phyloP scores from a whole-genome alignment of 2,113 vertebrate species.

The Delphinus delphis region DNA sequence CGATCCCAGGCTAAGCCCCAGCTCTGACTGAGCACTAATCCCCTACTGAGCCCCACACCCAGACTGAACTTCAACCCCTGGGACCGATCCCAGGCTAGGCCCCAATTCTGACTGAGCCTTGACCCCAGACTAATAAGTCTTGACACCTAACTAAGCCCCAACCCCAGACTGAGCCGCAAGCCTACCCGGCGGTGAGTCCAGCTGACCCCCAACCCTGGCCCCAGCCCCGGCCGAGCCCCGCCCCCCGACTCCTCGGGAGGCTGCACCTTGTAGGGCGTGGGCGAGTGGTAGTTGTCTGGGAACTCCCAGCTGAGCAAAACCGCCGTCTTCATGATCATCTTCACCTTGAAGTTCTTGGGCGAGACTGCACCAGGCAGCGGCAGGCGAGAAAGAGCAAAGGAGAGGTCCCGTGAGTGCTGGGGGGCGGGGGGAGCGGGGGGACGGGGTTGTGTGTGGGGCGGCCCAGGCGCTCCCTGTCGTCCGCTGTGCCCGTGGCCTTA shows the following conservation, averaged over 20 bases:
- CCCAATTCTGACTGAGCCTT: background rate
- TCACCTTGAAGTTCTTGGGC: conserved; percentile 98
- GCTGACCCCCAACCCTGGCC: background rate
- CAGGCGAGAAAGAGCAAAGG: conserved; percentile 49
- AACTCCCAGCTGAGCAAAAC: conserved; percentile 97
- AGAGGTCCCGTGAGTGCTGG: background rate
- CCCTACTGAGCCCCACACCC: background rate
- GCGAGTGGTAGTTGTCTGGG: conserved; percentile 90
- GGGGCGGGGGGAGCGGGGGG: rapidly evolving
- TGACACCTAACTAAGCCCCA: too few relatives aligned
- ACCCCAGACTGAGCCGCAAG: background rate
- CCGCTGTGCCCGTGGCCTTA: conserved; percentile 59
- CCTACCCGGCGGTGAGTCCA: too few relatives aligned
- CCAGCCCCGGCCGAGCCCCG: background rate
- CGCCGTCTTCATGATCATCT: conserved; percentile 95
- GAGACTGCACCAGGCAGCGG: conserved; percentile 87
- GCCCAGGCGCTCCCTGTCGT: conserved; percentile 69
- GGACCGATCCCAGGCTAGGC: too few relatives aligned
- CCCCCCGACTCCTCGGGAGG: rapidly evolving
- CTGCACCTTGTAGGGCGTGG: conserved; percentile 90
- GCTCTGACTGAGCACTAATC: background rate
- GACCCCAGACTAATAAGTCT: background rate
- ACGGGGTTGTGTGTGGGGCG: background rate
- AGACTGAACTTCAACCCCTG: background rate
- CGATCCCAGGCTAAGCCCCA: background rate